These are phyloP conservation scores for Ciona savignyi DNA, from an alignment of 23 tunicate genomes.

Conservation along the genomic window DNA sequence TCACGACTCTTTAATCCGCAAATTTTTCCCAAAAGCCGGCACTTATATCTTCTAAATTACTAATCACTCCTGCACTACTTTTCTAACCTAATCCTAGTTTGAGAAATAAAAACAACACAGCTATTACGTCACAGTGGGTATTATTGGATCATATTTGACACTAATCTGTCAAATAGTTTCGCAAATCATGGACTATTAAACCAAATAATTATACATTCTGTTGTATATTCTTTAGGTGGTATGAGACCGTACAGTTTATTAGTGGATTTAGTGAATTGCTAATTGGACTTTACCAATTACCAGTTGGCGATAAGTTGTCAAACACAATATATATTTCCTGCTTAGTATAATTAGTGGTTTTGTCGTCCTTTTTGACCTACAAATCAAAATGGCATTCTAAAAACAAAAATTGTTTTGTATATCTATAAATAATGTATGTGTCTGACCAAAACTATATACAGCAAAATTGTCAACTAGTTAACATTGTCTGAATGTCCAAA, in stretches of 20 bases:
- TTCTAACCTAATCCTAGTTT: too few species aligned
- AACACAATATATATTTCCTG: background rate
- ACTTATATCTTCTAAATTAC: too few species aligned
- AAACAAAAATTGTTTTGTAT: too few species aligned
- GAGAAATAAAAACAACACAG: too few species aligned
- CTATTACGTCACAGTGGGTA: background rate
- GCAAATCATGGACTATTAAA: background rate
- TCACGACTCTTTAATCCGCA: too few species aligned
- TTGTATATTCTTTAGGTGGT: background rate
- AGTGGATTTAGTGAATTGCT: background rate
- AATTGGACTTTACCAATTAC: background rate
- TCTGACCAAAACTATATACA: too few species aligned
- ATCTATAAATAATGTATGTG: too few species aligned
- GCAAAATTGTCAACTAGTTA: too few species aligned
- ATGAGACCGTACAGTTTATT: background rate
- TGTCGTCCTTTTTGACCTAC: background rate
- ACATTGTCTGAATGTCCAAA: too few species aligned
- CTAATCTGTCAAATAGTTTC: background rate
- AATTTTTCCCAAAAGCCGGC: too few species aligned
- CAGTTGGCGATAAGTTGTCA: background rate
- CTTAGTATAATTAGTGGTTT: background rate
- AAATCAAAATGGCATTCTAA: too few species aligned
- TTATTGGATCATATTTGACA: background rate
- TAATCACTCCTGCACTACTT: too few species aligned
- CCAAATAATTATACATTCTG: background rate